Conservation (phyloP, 2,113 vertebrate species). For the Paralichthys olivaceus region DNA sequence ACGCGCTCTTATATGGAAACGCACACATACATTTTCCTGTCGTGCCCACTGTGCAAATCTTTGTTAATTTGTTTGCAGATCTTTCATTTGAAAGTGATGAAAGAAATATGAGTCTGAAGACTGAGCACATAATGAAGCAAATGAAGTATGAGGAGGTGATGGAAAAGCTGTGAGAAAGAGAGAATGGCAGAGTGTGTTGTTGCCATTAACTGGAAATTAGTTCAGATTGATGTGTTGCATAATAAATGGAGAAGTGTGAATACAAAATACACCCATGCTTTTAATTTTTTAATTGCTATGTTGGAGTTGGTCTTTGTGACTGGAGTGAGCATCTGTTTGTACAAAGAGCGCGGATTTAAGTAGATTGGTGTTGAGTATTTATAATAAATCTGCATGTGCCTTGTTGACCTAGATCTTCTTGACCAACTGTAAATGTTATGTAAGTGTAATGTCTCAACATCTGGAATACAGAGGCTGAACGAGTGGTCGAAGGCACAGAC, state of each 20-base stretch:
- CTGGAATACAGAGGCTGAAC: slow-evolving; percentile 11
- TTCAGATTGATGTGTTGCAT: slow-evolving; percentile 25
- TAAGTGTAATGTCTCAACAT: slow-evolving; percentile 36
- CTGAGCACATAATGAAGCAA: slow-evolving; percentile 10
- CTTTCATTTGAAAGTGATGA: slow-evolving; percentile 9
- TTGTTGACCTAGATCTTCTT: slow-evolving; percentile 18
- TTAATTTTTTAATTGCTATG: background rate
- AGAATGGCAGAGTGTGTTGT: slow-evolving; percentile 23
- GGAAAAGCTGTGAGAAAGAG: slow-evolving; percentile 16
- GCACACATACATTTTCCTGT: background rate
- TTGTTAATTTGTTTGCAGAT: slow-evolving; percentile 34
- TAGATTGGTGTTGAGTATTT: slow-evolving; percentile 6
- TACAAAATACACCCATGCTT: too few species aligned
- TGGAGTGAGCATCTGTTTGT: background rate
- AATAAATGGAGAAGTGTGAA: slow-evolving; percentile 23
- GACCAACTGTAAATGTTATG: slow-evolving; percentile 40
- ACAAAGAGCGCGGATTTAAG: background rate
- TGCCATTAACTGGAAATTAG: slow-evolving; percentile 32
- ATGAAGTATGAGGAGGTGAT: slow-evolving; percentile 17
- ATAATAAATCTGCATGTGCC: background rate
- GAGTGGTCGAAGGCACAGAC: too few species aligned
- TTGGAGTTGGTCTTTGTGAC: background rate
- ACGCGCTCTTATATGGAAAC: background rate
- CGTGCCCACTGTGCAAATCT: background rate
- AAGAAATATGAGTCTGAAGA: slow-evolving; percentile 8